phyloP scores from a whole-genome alignment of 1,140 invertebrate genomes.

The Dreissena polymorpha region DNA sequence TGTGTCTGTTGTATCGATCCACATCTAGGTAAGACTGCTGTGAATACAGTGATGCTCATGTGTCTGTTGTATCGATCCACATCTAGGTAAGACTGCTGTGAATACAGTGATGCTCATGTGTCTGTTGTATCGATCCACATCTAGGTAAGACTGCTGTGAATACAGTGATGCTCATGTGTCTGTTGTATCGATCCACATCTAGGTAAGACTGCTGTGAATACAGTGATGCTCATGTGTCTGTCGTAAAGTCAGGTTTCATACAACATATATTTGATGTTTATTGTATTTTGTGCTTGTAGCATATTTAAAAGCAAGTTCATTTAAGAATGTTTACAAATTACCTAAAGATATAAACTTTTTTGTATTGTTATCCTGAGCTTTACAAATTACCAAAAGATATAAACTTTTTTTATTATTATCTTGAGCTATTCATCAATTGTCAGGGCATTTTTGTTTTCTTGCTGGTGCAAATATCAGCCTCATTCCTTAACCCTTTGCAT shows the following conservation, averaged over 20 bases:
- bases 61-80: slow-evolving; percentile 92
- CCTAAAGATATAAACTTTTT: neutral
- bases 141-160: slow-evolving; percentile 82
- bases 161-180: too few species aligned
- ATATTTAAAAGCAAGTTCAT: neutral
- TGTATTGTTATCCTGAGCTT: neutral
- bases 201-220: slow-evolving; percentile 78
- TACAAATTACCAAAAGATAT: neutral
- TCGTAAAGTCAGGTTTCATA: too few species aligned
- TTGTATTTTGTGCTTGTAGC: neutral
- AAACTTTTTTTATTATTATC: neutral
- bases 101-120: too few species aligned
- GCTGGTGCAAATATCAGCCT: too few species aligned
- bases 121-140: slow-evolving; percentile 92
- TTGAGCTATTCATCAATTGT: neutral
- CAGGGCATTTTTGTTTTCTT: too few species aligned
- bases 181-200: slow-evolving; percentile 93
- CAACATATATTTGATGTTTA: slow-evolving; percentile 4
- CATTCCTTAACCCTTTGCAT: too few species aligned
- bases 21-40: slow-evolving; percentile 83
- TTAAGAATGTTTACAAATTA: neutral
- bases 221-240: too few species aligned
- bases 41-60: too few species aligned
- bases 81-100: slow-evolving; percentile 83
- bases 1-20: too few species aligned